Conservation (phyloP, 2,797 vertebrate genomes). For the Myotis myotis region DNA sequence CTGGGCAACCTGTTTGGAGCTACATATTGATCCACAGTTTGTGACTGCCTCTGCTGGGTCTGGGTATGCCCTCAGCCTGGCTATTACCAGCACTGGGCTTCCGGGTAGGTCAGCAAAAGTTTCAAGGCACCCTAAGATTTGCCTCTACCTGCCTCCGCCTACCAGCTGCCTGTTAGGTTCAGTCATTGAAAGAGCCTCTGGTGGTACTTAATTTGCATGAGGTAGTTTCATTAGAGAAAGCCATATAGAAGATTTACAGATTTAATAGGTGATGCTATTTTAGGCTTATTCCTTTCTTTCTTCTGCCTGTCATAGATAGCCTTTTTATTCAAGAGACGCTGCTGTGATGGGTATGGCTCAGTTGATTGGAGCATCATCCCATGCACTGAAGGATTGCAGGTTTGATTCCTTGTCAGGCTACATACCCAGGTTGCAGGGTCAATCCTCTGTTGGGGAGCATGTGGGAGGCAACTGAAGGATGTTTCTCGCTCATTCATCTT, state of each 20-base stretch:
- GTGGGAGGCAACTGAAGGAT: too few relatives aligned
- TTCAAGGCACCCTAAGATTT: background rate
- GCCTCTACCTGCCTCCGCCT: background rate
- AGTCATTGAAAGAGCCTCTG: background rate
- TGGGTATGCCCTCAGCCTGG: background rate
- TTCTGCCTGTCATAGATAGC: background rate
- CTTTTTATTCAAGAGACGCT: background rate
- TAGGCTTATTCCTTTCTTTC: background rate
- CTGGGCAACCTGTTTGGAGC: background rate
- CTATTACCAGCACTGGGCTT: background rate
- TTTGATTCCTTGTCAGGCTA: too few relatives aligned
- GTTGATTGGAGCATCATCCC: too few relatives aligned
- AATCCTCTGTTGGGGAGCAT: too few relatives aligned
- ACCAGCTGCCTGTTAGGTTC: background rate
- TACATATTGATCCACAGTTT: background rate
- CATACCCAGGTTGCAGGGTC: too few relatives aligned
- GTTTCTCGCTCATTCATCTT: too few relatives aligned
- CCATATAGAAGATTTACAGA: background rate
- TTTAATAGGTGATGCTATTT: background rate
- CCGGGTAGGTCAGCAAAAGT: background rate
- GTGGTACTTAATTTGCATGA: background rate
- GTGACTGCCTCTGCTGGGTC: background rate
- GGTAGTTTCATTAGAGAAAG: too few relatives aligned
- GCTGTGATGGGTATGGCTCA: too few relatives aligned
- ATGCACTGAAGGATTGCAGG: too few relatives aligned